Percentiles rank a stretch among this genome's conserved stretches.
These are phyloP conservation scores for Thomomys bottae DNA, from an alignment of 2,113 vertebrate species.

Conservation along the genomic window DNA sequence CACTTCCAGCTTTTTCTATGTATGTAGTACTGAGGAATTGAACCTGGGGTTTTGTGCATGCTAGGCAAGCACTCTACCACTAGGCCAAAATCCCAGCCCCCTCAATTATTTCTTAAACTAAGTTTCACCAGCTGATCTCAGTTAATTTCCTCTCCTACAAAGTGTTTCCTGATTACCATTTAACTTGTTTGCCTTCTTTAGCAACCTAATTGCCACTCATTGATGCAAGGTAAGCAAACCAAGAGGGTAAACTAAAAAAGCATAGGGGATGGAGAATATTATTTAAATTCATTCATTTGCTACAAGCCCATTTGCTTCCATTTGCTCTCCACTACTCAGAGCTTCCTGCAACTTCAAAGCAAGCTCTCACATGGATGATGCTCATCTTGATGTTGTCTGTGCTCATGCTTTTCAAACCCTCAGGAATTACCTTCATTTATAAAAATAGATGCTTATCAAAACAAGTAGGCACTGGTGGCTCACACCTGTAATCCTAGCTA, in stretches of 20 bases:
- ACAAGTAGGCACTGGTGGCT: not conserved
- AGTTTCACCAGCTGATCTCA: slow-evolving; percentile 37
- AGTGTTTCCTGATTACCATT: slow-evolving; percentile 48
- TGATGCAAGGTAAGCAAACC: slow-evolving; percentile 48
- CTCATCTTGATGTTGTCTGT: not conserved
- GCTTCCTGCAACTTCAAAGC: not conserved
- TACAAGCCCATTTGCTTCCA: not conserved
- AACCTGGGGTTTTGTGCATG: too few species aligned
- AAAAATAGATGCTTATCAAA: not conserved
- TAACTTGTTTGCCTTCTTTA: slow-evolving; percentile 55
- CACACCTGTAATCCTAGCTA: too few species aligned
- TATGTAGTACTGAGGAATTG: too few species aligned
- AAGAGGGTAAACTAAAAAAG: slow-evolving; percentile 31
- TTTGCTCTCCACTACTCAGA: not conserved
- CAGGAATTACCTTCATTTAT: not conserved
- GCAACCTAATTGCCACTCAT: slow-evolving; percentile 37
- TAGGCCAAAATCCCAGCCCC: too few species aligned
- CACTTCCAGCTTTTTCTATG: too few species aligned
- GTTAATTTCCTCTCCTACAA: slow-evolving; percentile 32
- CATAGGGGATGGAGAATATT: slow-evolving; percentile 1
- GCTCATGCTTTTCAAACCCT: not conserved
- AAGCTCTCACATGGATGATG: not conserved
- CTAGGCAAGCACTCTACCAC: too few species aligned
- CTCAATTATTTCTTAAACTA: slow-evolving; percentile 52
- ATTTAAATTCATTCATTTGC: slow-evolving; percentile 20